Evolutionary conservation across 2,113 vertebrate genomes (phyloP).

Genomic region (Dissostichus mawsoni): DNA sequence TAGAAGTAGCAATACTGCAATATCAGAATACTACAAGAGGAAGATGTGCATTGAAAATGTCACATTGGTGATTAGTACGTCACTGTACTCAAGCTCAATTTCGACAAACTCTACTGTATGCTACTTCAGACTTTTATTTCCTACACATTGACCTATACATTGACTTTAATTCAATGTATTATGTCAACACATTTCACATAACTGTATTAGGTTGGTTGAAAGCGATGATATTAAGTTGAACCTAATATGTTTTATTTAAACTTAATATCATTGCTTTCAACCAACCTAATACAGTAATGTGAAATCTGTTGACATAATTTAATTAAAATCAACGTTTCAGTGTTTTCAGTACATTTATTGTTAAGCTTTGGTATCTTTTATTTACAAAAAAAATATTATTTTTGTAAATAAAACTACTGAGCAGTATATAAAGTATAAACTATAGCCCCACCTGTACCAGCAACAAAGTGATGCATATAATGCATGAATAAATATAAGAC

Average conservation of each 20-base stretch:
- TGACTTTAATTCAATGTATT: too few relatives aligned
- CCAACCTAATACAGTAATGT: too few relatives aligned
- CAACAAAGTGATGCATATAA: not conserved
- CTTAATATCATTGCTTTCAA: too few relatives aligned
- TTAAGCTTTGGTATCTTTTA: not conserved
- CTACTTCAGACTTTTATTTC: not conserved
- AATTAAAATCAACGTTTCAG: too few relatives aligned
- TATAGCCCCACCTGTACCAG: not conserved
- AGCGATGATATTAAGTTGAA: too few relatives aligned
- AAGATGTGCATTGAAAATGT: too few relatives aligned
- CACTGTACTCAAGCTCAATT: not conserved
- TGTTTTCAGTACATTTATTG: not conserved
- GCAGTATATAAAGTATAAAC: not conserved
- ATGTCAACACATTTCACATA: too few relatives aligned
- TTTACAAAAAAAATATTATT: not conserved
- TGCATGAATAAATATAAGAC: not conserved
- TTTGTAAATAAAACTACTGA: not conserved
- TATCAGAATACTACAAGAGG: not conserved
- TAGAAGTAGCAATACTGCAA: not conserved
- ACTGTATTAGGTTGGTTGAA: too few relatives aligned
- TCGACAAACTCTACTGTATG: not conserved
- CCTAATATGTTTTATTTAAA: too few relatives aligned
- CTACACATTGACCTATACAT: too few relatives aligned
- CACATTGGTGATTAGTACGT: not conserved
- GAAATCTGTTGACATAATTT: too few relatives aligned